These are phyloP conservation scores for Papilio glaucus DNA, from an alignment of 1,140 invertebrate species.

Conservation along the genomic window DNA sequence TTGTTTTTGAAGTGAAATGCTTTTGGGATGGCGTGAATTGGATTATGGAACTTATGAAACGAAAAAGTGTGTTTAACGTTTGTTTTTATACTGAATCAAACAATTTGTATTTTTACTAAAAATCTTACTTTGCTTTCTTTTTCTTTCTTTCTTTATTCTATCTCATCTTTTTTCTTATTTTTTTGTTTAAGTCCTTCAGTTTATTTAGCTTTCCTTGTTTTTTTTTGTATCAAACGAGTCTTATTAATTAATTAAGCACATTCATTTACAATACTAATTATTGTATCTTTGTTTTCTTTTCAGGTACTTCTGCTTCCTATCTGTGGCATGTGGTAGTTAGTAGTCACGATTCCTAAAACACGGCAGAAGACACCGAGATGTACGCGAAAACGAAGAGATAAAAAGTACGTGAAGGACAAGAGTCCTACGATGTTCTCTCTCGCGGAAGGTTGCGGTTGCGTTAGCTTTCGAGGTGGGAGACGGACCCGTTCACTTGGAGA, in stretches of 20 bases:
- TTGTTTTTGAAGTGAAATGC: no score
- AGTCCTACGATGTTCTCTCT: constrained; percentile 78
- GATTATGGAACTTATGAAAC: no score
- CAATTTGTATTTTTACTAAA: no score
- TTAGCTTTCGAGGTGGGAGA: constrained; percentile 73
- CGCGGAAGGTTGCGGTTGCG: constrained; percentile 79
- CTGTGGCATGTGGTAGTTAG: constrained; percentile 33
- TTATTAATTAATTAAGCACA: no score
- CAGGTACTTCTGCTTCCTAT: constrained; percentile 49
- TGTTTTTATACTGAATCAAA: no score
- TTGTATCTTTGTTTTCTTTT: constrained; percentile 45
- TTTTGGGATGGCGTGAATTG: no score
- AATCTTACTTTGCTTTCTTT: no score
- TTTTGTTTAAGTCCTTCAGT: neutral
- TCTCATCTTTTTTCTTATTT: neutral
- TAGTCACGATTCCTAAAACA: constrained; percentile 72
- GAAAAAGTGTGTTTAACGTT: no score
- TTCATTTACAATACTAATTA: neutral
- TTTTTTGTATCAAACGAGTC: no score
- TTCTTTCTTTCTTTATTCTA: no score
- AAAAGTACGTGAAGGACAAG: constrained; percentile 74
- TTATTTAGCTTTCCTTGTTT: neutral
- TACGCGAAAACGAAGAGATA: constrained; percentile 80
- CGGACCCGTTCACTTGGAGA: constrained; percentile 78
- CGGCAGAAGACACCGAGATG: constrained; percentile 74